These are phyloP conservation scores for Apocheima hispidaria DNA, from an alignment of 2,888 invertebrate genomes.

Conservation along the genomic window DNA sequence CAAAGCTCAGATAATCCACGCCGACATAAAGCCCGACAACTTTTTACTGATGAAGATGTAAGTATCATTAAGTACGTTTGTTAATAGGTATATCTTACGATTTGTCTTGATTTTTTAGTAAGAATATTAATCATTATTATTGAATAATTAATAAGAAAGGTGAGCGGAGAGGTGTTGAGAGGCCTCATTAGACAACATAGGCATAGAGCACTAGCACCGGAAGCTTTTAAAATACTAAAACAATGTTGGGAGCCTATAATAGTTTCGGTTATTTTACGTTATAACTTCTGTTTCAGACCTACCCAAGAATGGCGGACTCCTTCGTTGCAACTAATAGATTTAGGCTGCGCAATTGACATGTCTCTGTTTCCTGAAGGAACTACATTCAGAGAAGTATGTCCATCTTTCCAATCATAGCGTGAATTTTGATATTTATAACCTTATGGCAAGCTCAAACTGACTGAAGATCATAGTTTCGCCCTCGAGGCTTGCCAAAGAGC, in stretches of 20 bases:
- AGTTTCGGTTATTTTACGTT: background rate
- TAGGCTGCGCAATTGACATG: conserved; percentile 98
- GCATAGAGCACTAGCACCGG: no score
- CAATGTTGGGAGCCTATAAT: background rate
- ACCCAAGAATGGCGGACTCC: conserved; percentile 88
- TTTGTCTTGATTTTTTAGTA: no score
- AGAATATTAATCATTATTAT: no score
- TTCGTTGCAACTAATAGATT: conserved; percentile 95
- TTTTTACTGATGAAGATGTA: conserved; percentile 92
- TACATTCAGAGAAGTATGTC: conserved; percentile 88
- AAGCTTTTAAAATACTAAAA: no score
- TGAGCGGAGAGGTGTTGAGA: no score
- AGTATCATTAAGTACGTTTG: conserved; percentile 71
- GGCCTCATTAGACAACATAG: no score
- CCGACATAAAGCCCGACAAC: conserved; percentile 98
- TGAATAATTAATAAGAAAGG: no score
- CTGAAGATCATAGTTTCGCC: no score
- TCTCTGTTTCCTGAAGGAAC: conserved; percentile 91
- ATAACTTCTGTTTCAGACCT: conserved; percentile 79
- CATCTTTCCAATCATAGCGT: background rate
- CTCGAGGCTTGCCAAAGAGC: no score
- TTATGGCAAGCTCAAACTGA: no score
- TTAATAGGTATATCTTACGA: no score
- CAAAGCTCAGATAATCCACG: conserved; percentile 95
- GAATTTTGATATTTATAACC: background rate